phyloP scores from a whole-genome alignment of 2,113 vertebrate species.

The Amphilophus citrinellus region DNA sequence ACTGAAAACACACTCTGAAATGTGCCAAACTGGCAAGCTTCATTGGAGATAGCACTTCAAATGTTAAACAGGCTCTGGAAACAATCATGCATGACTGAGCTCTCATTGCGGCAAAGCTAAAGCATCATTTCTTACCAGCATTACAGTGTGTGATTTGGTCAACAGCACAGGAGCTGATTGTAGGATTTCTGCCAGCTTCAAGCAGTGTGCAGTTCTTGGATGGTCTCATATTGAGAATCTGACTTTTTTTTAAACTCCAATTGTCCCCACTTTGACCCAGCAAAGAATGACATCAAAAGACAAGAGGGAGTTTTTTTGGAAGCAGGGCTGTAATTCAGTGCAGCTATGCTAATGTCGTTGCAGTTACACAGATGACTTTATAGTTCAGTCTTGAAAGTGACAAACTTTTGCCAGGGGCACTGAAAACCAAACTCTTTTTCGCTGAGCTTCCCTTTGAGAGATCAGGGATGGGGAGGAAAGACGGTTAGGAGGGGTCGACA shows the following conservation, averaged over 20 bases:
- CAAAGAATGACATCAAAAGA: not conserved
- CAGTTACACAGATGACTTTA: not conserved
- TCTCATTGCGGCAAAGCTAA: constrained; percentile 36
- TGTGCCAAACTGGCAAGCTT: constrained; percentile 52
- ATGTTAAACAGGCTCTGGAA: constrained; percentile 43
- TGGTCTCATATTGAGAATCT: too few species aligned
- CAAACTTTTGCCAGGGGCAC: constrained; percentile 6
- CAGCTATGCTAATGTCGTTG: constrained; percentile 1
- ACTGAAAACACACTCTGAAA: not conserved
- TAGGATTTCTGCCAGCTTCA: too few species aligned
- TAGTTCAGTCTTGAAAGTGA: not conserved
- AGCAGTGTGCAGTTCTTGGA: too few species aligned
- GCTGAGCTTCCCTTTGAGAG: constrained; percentile 8
- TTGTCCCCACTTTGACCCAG: too few species aligned
- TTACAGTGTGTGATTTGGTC: constrained; percentile 1
- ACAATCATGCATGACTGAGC: constrained; percentile 27
- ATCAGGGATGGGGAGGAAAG: constrained; percentile 8
- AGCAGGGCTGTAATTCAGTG: not conserved
- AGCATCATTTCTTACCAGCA: constrained; percentile 21
- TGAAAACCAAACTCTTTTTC: not conserved
- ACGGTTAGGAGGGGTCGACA: constrained; percentile 41
- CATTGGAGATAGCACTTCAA: constrained; percentile 26
- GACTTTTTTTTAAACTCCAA: too few species aligned
- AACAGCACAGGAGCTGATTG: not conserved
- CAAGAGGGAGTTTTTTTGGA: not conserved